Evolutionary conservation across 2,113 vertebrate species (phyloP).

Genomic region (Daubentonia madagascariensis): DNA sequence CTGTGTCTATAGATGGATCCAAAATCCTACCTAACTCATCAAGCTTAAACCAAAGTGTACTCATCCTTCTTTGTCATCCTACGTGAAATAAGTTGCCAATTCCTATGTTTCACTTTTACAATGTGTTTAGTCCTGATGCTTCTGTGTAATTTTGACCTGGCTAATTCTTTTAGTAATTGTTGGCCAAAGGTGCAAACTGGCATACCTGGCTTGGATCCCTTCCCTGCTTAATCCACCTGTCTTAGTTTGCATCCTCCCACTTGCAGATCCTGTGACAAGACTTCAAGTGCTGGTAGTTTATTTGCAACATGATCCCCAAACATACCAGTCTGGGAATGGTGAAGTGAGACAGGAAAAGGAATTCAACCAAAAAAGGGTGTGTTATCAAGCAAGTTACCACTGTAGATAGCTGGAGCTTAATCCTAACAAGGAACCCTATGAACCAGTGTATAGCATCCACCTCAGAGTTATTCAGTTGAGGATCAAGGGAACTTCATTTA

Average conservation of each 20-base stretch:
- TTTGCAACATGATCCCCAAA: not conserved
- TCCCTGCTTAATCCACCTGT: not conserved
- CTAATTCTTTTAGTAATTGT: conserved; percentile 24
- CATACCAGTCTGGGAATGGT: not conserved
- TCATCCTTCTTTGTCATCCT: not conserved
- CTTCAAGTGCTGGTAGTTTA: not conserved
- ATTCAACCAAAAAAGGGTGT: not conserved
- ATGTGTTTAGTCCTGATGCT: not conserved
- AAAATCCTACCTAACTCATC: not conserved
- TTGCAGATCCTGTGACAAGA: not conserved
- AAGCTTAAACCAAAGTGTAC: not conserved
- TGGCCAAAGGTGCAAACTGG: not conserved
- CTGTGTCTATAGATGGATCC: not conserved
- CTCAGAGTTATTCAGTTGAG: not conserved
- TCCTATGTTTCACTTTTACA: not conserved
- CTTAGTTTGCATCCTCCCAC: not conserved
- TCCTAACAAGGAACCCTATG: not conserved
- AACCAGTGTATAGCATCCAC: not conserved
- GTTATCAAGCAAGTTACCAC: not conserved
- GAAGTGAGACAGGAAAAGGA: not conserved
- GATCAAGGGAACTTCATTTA: not conserved
- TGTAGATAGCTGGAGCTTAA: not conserved
- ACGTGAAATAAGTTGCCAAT: not conserved
- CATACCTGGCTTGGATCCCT: not conserved
- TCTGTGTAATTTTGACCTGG: not conserved